Conservation (phyloP, 2,888 invertebrate species). For the Drosophila fulvimacula region DNA sequence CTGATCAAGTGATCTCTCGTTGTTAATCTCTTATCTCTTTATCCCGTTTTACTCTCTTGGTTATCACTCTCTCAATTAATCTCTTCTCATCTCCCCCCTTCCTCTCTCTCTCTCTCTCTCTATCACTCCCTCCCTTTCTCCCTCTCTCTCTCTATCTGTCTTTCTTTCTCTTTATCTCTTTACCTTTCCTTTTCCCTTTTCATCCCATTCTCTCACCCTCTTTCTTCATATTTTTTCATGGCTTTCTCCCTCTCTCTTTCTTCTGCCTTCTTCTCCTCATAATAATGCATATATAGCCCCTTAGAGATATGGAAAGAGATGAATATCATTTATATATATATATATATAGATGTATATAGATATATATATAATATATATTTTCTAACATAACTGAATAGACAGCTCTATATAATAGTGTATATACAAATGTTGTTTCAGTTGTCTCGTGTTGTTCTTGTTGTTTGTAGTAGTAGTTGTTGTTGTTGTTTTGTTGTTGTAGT, state of each 20-base stretch:
- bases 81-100: neutral
- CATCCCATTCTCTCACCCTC: neutral
- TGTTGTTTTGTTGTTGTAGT: conserved; percentile 26
- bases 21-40: too few species aligned
- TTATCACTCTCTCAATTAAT: neutral
- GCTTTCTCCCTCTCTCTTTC: neutral
- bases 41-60: too few species aligned
- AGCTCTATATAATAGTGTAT: conserved; percentile 62
- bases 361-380: conserved; percentile 24
- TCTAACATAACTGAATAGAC: conserved; percentile 33
- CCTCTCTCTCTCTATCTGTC: neutral
- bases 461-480: conserved; percentile 24
- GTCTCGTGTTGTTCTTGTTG: conserved; percentile 26
- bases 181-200: neutral
- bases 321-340: conserved; percentile 33
- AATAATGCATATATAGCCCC: neutral
- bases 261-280: too few species aligned
- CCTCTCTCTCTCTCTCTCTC: neutral
- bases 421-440: conserved; percentile 57
- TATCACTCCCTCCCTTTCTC: neutral
- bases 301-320: conserved; percentile 22
- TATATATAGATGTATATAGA: conserved; percentile 23
- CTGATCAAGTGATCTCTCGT: conserved; percentile 7
- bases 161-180: neutral
- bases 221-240: neutral